phyloP scores from a whole-genome alignment of 2,113 vertebrate genomes.

The Dunckerocampus dactyliophorus region DNA sequence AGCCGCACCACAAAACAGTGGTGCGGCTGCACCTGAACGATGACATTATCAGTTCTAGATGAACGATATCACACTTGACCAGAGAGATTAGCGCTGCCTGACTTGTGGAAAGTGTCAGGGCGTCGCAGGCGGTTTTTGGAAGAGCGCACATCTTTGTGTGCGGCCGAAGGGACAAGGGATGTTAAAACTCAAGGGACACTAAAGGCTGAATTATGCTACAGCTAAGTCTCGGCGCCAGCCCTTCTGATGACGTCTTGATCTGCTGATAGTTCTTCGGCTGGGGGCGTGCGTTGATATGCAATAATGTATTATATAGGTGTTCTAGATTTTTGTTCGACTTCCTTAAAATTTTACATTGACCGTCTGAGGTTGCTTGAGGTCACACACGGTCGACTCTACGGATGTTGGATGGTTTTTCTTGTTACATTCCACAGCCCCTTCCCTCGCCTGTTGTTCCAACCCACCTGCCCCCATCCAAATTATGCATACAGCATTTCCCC shows the following conservation, averaged over 20 bases:
- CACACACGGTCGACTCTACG: neutral
- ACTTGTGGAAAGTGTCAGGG: slow-evolving; percentile 27
- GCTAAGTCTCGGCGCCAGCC: too few species aligned
- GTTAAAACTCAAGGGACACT: neutral
- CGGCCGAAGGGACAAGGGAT: neutral
- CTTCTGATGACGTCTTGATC: neutral
- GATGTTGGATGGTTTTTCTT: slow-evolving; percentile 37
- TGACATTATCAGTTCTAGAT: slow-evolving; percentile 50
- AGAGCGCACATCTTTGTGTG: slow-evolving; percentile 23
- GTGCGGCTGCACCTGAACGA: slow-evolving; percentile 38
- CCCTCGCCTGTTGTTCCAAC: neutral
- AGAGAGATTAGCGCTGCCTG: slow-evolving; percentile 39
- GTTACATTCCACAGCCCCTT: slow-evolving; percentile 27
- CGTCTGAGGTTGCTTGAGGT: neutral
- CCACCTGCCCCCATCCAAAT: slow-evolving; percentile 41
- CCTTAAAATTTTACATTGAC: too few species aligned
- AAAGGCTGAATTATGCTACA: neutral
- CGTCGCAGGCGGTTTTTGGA: slow-evolving; percentile 16
- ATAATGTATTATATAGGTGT: too few species aligned
- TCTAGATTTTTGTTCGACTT: too few species aligned
- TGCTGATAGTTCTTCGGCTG: too few species aligned
- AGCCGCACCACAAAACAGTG: slow-evolving; percentile 54
- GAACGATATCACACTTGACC: slow-evolving; percentile 50
- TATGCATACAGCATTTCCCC: slow-evolving; percentile 55
- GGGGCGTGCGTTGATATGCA: too few species aligned